Conservation (phyloP, 2,797 vertebrate genomes). For the Trichosurus vulpecula region DNA sequence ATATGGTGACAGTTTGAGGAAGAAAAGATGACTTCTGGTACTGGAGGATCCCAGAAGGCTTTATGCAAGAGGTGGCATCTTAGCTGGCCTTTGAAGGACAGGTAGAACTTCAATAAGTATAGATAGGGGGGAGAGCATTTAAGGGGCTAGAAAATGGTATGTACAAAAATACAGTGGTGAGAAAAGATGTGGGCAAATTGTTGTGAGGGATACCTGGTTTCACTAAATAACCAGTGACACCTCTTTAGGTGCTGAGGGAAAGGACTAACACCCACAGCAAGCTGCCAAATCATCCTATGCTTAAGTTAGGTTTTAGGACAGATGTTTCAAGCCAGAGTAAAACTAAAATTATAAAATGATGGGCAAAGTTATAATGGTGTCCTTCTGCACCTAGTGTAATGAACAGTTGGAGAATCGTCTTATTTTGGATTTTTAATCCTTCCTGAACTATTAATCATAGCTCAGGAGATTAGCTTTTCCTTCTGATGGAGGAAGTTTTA, state of each 20-base stretch:
- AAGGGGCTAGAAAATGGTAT: background rate
- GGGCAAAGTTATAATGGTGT: background rate
- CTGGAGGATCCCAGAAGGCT: background rate
- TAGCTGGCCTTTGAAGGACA: background rate
- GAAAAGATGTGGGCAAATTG: background rate
- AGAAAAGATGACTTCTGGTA: background rate
- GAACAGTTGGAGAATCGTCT: background rate
- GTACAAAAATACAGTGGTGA: background rate
- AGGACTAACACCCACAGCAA: background rate
- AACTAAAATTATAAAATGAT: background rate
- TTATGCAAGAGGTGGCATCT: background rate
- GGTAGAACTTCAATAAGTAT: background rate
- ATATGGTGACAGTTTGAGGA: background rate
- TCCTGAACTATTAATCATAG: background rate
- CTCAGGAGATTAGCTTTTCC: background rate
- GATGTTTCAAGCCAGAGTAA: background rate
- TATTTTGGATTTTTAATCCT: background rate
- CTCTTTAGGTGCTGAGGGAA: background rate
- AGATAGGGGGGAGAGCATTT: background rate
- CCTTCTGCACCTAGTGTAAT: slow-evolving; percentile 11
- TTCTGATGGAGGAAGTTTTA: slow-evolving; percentile 36
- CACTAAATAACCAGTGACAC: background rate
- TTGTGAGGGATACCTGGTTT: background rate
- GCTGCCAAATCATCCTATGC: background rate
- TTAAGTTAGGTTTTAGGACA: slow-evolving; percentile 35